Evolutionary conservation across 2,888 invertebrate genomes (phyloP), one percentile per base, ranked within the genome.

Genomic region (Schizotus pectinicornis): DNA sequence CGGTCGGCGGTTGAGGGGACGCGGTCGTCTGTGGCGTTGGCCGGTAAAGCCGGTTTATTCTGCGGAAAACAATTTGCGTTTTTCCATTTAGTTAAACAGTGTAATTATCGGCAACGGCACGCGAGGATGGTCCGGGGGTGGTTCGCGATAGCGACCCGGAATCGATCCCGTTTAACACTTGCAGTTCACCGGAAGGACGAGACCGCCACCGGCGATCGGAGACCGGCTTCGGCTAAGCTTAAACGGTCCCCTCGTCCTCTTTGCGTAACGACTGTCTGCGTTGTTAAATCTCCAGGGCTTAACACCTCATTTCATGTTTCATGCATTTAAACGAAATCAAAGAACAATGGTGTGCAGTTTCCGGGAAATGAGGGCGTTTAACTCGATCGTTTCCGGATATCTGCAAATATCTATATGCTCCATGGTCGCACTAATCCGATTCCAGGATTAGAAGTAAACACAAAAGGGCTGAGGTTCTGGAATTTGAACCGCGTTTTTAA

Each of bases 31-130:
- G 22, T 22, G 22, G 22, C 22, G 42, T 56, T 39, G 51, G 56
- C 60, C 55, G 52, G 55, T 55, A 59, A 65, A 62, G 39, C 59
- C 61, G 56, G 62, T 64, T 64, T 63, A 59, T 61, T 56, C 62
- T 61, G 48, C 59, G 63, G 62, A 59, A 64, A 70, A 67, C 67
- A 66, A 67, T 69, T 67, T 63, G 62, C 63, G 62, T 65, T 68
- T 69, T 69, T 67, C 64, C 65, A 66, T 67, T 64, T 56, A 65
- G 63, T 65, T 66, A 63, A 68, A 64, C 69, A 61, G 61, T 60
- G 64, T 63, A 63, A 67, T 69, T 65, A 70, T 67, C 62, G 65
- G 59, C 50, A 59, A 58, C 41, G 58, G 59, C 65, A 64, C 62
- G 65, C 64, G 58, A 67, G 51, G 64, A 63, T 67, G 68, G 31